Base-by-base conservation (phyloP, 2,888 invertebrate genomes). In the Phasia obesa region DNA sequence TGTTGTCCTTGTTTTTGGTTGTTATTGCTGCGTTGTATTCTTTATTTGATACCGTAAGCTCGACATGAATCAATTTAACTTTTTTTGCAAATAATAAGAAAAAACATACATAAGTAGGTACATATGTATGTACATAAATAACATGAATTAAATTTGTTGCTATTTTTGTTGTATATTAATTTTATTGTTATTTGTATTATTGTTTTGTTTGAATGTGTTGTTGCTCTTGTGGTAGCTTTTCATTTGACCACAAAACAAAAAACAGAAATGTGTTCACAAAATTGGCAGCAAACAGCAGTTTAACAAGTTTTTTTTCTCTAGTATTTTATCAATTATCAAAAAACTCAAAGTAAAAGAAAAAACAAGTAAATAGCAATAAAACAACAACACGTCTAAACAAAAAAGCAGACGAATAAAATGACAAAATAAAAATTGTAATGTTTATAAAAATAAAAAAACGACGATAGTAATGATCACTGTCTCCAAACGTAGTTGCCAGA, bases 251-350 rank as follows among this genome's bases (percentile, higher is more conserved):
- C 64, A 73, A 47, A n/a, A n/a, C n/a, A n/a, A n/a, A n/a, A 47
- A 80, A 51, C 57, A 78, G 21, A 71, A 35, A 51, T 71, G 17
- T 71, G 27, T 76, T 79, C 67, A 53, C 53, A 62, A 83, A 60
- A 79, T 75, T 79, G 83, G 79, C 75, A 76, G 79, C 47, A 79
- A 82, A 77, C 77, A 76, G 79, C 84, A 64, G 73, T 81, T 77
- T 70, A 81, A 73, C 84, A 53, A 77, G 80, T 84, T 84, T 81
- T 70, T 44, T 70, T 11, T 76, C 69, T 67, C 9, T 35, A n/a
- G 31, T 60, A 47, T 74, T 70, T 79, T 70, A 70, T 49, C 70
- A 74, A 82, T n/a, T n/a, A n/a, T 31, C 44, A 74, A 79, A 11
- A 77, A 73, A 73, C 57, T 25, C 21, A 31, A 44, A 76, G n/a